Conservation (phyloP, 1,140 invertebrate genomes). For the Drosophila santomea region DNA sequence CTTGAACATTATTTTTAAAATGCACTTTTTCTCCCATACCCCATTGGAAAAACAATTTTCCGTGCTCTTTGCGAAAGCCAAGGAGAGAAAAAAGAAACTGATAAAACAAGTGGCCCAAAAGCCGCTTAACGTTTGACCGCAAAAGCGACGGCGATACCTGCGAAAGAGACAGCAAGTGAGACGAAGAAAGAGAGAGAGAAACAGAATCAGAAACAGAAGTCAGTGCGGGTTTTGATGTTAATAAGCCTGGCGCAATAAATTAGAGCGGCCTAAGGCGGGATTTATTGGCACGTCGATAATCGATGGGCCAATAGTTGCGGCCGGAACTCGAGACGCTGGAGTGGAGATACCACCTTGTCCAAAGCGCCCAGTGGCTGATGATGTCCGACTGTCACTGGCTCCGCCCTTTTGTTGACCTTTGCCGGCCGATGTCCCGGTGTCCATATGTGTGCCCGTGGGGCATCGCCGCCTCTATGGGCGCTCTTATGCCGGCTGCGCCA, state of each 20-base stretch:
- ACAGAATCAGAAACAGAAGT: neutral
- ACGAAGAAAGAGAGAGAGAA: neutral
- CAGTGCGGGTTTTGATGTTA: constrained; percentile 40
- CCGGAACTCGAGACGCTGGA: constrained; percentile 14
- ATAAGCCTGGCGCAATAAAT: constrained; percentile 67
- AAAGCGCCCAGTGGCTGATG: constrained; percentile 41
- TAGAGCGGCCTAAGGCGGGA: constrained; percentile 61
- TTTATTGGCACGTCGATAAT: constrained; percentile 74
- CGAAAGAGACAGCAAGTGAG: neutral
- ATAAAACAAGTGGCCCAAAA: constrained; percentile 28
- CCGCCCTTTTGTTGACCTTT: constrained; percentile 73
- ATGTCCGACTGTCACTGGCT: constrained; percentile 48
- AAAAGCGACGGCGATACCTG: neutral
- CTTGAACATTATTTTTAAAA: neutral
- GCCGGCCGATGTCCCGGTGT: constrained; percentile 2
- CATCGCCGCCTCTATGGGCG: constrained; percentile 23
- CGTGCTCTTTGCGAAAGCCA: constrained; percentile 1
- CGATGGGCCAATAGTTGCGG: constrained; percentile 27
- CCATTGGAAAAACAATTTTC: constrained; percentile 2
- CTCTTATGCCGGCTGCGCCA: constrained; percentile 46
- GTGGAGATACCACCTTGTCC: constrained; percentile 15
- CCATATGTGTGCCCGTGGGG: constrained; percentile 17
- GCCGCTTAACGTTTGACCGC: constrained; percentile 28
- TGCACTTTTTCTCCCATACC: neutral
- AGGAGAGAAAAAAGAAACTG: neutral